Conservation (phyloP, 2,888 invertebrate species). For the Stegophylla sp. region DNA sequence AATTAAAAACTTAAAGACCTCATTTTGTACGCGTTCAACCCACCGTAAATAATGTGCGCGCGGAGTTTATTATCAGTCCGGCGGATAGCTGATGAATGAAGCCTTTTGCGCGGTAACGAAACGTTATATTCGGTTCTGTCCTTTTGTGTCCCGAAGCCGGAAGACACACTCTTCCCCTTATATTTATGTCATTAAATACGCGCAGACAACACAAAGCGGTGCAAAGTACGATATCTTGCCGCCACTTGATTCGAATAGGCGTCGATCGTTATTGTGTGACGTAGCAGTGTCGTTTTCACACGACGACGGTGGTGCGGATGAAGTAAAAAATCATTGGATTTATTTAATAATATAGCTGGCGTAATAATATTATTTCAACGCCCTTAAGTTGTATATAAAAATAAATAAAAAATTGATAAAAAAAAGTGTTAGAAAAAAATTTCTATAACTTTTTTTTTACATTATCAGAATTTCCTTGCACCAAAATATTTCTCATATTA, state of each 20-base stretch:
- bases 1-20: slow-evolving; percentile 38
- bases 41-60: slow-evolving; percentile 24
- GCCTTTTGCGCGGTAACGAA: slow-evolving; percentile 26
- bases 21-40: slow-evolving; percentile 31
- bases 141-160: slow-evolving; percentile 26
- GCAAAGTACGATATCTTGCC: slow-evolving; percentile 4
- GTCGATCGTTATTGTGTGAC: slow-evolving; percentile 7
- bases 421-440: too few relatives aligned
- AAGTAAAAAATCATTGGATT: too few relatives aligned
- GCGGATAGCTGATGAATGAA: slow-evolving; percentile 42
- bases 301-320: neutral
- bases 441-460: too few relatives aligned
- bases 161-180: neutral
- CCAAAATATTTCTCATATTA: too few relatives aligned
- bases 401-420: neutral
- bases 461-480: too few relatives aligned
- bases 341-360: neutral
- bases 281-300: neutral
- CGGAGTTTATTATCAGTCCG: slow-evolving; percentile 43
- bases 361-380: neutral
- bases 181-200: too few relatives aligned
- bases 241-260: slow-evolving; percentile 8
- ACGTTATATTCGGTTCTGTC: slow-evolving; percentile 13
- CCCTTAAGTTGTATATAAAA: neutral
- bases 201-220: slow-evolving; percentile 32